A percentile compares a stretch with the other conserved stretches of the same genome.
These are phyloP conservation scores for Cairina moschata DNA, from an alignment of 2,113 vertebrate species.

Conservation along the genomic window DNA sequence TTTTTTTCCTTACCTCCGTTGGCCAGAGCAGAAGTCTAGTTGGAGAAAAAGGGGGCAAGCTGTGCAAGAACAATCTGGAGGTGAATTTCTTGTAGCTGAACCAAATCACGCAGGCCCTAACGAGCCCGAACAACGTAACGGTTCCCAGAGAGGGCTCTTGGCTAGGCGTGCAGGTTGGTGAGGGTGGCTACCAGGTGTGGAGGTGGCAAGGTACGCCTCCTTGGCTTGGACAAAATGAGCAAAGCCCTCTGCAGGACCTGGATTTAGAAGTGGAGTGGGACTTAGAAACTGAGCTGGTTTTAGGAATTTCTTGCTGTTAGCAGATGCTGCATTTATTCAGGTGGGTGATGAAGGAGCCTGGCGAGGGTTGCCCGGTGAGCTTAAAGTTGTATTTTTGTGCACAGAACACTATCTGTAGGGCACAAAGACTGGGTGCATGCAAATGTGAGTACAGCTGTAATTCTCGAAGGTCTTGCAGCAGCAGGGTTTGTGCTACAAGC, in stretches of 20 bases:
- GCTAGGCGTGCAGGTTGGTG: rapidly evolving
- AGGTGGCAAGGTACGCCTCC: not conserved
- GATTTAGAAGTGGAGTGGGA: not conserved
- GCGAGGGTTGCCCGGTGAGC: not conserved
- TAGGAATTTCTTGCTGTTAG: not conserved
- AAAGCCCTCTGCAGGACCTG: not conserved
- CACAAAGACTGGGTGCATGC: conserved; percentile 4
- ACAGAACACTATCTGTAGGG: conserved; percentile 26
- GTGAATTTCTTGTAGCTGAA: not conserved
- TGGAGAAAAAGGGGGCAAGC: not conserved
- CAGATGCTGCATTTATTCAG: not conserved
- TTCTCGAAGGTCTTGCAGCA: conserved; percentile 27
- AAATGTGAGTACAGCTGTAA: not conserved
- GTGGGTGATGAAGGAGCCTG: not conserved
- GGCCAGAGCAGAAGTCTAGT: not conserved
- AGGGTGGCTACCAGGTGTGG: not conserved
- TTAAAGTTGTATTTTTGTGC: not conserved
- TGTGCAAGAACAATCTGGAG: not conserved
- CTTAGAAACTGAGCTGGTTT: not conserved
- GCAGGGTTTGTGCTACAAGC: not conserved
- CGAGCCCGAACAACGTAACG: rapidly evolving
- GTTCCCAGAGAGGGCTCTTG: not conserved
- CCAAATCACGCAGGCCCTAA: rapidly evolving
- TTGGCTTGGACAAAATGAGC: not conserved
- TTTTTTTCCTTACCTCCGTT: rapidly evolving